Evolutionary conservation across 2,888 invertebrate genomes (phyloP).

Genomic region (Dugesia japonica): DNA sequence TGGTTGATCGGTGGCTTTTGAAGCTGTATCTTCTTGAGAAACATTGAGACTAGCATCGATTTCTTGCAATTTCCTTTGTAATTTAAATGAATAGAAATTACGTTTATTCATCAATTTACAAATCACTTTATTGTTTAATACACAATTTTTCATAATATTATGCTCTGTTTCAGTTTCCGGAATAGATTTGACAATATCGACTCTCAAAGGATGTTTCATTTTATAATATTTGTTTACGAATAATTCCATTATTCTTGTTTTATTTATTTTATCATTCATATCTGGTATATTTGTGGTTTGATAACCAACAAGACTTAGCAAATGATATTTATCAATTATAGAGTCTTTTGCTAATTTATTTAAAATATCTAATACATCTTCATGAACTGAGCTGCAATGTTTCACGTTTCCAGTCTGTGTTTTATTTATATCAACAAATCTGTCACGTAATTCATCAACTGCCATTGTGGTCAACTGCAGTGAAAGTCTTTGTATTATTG

Average conservation of each 20-base stretch:
- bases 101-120: background rate
- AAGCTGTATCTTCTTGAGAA: background rate
- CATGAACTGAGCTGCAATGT: background rate
- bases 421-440: background rate
- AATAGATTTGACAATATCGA: background rate
- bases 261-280: background rate
- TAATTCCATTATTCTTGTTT: conserved; percentile 2
- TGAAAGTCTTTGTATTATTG: background rate
- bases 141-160: background rate
- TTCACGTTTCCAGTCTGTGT: background rate
- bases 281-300: background rate
- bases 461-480: background rate
- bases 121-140: background rate
- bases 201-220: background rate
- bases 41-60: background rate
- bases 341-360: conserved; percentile 1
- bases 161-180: background rate
- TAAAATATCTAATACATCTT: background rate
- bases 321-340: conserved; percentile 1
- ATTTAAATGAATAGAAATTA: background rate
- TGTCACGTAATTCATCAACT: background rate
- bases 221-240: background rate
- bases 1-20: background rate
- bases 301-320: background rate
- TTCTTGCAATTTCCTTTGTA: background rate